Percentiles rank a stretch among this genome's conserved stretches.
Evolutionary conservation across 2,797 vertebrate genomes (phyloP).

Genomic region (Ataeniobius toweri): DNA sequence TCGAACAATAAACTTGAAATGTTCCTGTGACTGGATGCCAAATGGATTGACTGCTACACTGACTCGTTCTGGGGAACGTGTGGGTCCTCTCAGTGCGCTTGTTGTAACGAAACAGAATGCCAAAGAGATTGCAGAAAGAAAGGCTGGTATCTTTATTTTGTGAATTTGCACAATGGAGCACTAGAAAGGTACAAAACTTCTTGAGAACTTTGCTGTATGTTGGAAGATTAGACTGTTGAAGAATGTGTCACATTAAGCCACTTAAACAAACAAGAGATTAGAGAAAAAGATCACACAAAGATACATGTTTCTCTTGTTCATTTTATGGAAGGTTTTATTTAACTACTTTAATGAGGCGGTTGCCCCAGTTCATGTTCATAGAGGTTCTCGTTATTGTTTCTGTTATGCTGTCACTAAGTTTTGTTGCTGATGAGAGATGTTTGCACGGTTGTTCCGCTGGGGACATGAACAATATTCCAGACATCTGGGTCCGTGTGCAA

Average conservation of each 20-base stretch:
- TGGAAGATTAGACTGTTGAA: conserved; percentile 17
- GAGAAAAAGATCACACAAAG: conserved; percentile 14
- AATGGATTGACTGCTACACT: conserved; percentile 35
- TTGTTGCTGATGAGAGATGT: background rate
- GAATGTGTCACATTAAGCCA: conserved; percentile 62
- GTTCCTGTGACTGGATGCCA: conserved; percentile 31
- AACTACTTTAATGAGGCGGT: conserved; percentile 32
- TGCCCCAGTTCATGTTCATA: conserved; percentile 20
- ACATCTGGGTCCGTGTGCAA: background rate
- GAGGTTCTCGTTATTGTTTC: conserved; percentile 13
- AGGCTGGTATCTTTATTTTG: conserved; percentile 23
- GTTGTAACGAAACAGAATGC: conserved; percentile 50
- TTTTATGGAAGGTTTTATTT: conserved; percentile 32
- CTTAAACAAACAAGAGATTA: conserved; percentile 58
- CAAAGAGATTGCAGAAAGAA: conserved; percentile 66
- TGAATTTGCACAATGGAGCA: conserved; percentile 61
- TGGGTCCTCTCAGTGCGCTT: background rate
- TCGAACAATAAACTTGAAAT: conserved; percentile 14
- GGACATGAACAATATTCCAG: background rate
- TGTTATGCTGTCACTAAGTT: background rate
- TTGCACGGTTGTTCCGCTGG: background rate
- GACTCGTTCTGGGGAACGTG: conserved; percentile 7
- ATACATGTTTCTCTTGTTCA: conserved; percentile 3
- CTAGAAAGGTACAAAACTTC: conserved; percentile 38
- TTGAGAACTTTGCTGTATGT: conserved; percentile 20